A percentile compares a stretch with the other conserved stretches of the same genome.
phyloP scores from a whole-genome alignment of 2,888 invertebrate genomes.

The Limnephilus auricula region DNA sequence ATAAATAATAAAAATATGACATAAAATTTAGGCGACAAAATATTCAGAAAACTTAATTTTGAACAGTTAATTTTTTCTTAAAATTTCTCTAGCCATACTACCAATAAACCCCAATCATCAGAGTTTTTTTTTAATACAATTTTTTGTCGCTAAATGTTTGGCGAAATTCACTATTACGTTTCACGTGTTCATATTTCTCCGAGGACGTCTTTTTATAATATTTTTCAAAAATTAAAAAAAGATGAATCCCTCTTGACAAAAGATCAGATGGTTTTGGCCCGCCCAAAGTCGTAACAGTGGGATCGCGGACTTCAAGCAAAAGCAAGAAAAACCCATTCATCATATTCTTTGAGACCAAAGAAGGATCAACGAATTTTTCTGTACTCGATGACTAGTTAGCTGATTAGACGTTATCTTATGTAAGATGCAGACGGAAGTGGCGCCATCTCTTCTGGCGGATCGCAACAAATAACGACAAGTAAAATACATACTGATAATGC shows the following conservation, averaged over 20 bases:
- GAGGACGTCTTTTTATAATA: too few relatives aligned
- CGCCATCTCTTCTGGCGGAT: not conserved
- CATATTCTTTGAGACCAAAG: slow-evolving; percentile 66
- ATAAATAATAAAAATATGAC: too few relatives aligned
- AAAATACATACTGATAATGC: not conserved
- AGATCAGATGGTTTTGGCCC: slow-evolving; percentile 63
- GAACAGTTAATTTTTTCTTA: too few relatives aligned
- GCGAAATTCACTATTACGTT: too few relatives aligned
- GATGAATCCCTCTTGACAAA: slow-evolving; percentile 41
- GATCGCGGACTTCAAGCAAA: slow-evolving; percentile 56
- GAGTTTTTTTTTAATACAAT: too few relatives aligned
- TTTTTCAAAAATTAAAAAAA: not conserved
- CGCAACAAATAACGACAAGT: not conserved
- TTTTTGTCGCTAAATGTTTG: too few relatives aligned
- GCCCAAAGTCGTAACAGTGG: slow-evolving; percentile 64
- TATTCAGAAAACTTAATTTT: too few relatives aligned
- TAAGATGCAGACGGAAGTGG: not conserved
- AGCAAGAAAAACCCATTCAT: slow-evolving; percentile 60
- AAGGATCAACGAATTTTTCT: slow-evolving; percentile 52
- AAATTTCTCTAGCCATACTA: too few relatives aligned
- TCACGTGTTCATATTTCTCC: too few relatives aligned
- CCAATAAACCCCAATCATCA: too few relatives aligned
- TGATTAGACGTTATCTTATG: not conserved
- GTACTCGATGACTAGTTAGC: not conserved
- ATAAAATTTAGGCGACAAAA: too few relatives aligned